Evolutionary conservation across 1,140 invertebrate species (phyloP).

Genomic region (Ostrea denselamellosa): DNA sequence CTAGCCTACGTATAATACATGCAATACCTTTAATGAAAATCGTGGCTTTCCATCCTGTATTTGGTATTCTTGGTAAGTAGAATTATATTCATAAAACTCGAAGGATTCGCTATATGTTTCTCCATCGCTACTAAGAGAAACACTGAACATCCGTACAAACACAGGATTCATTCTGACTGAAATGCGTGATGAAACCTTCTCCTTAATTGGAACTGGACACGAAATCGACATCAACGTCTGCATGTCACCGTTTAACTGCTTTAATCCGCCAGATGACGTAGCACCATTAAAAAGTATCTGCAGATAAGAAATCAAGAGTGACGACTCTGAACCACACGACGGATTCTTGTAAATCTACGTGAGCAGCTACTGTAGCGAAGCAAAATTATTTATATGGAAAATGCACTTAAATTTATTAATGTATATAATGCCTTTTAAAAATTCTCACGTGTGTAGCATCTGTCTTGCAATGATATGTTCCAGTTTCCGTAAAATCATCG

Average conservation of each 20-base stretch:
- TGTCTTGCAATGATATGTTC: background rate
- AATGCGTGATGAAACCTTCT: background rate
- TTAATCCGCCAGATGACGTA: background rate
- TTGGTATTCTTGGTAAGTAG: background rate
- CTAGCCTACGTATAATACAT: too few relatives aligned
- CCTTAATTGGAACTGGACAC: background rate
- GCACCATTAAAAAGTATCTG: background rate
- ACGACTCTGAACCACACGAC: too few relatives aligned
- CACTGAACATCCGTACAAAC: background rate
- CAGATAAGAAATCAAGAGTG: too few relatives aligned
- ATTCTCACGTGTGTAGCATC: background rate
- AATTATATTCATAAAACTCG: constrained; percentile 19
- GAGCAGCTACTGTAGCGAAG: too few relatives aligned
- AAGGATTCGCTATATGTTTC: constrained; percentile 2
- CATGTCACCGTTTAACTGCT: background rate
- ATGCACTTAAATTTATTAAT: too few relatives aligned
- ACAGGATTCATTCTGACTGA: background rate
- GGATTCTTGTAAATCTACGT: too few relatives aligned
- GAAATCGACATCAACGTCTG: constrained; percentile 18
- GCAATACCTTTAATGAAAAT: background rate
- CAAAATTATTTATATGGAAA: too few relatives aligned
- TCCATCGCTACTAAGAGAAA: constrained; percentile 1
- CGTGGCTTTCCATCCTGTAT: background rate
- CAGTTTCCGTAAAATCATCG: background rate
- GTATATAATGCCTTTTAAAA: background rate